These are phyloP conservation scores for Orchesella flavescens DNA, from an alignment of 2,888 invertebrate species.

Conservation along the genomic window DNA sequence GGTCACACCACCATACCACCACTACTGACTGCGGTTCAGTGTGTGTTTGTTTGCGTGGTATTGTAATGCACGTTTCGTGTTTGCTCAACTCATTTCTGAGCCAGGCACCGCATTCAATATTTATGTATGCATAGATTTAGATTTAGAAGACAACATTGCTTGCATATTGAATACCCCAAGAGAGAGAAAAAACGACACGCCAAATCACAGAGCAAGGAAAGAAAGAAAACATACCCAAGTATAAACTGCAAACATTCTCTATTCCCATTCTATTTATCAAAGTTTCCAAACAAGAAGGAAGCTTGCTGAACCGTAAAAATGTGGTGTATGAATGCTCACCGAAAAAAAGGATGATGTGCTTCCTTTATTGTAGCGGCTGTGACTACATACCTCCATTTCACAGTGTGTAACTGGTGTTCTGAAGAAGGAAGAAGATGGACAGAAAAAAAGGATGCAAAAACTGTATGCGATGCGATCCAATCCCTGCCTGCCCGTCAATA, in stretches of 20 bases:
- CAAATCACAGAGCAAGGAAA: too few relatives aligned
- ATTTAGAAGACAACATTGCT: constrained; percentile 7
- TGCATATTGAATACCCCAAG: not conserved
- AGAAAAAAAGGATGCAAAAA: not conserved
- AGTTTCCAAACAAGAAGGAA: not conserved
- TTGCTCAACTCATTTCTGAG: too few relatives aligned
- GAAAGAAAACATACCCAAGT: too few relatives aligned
- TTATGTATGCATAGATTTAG: constrained; percentile 3
- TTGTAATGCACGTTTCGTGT: too few relatives aligned
- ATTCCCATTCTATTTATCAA: not conserved
- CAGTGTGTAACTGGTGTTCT: not conserved
- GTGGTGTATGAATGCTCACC: not conserved
- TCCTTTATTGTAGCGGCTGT: not conserved
- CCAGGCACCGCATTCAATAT: not conserved
- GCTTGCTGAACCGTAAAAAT: not conserved
- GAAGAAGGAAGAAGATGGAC: not conserved
- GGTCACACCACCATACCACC: too few relatives aligned
- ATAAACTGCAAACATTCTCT: not conserved
- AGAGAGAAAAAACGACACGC: not conserved
- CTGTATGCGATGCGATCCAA: not conserved
- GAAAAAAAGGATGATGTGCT: not conserved
- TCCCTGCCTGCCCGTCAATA: not conserved
- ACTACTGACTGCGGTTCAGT: too few relatives aligned
- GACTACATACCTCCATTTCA: not conserved
- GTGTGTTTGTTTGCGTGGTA: too few relatives aligned